Percentiles rank a stretch among this genome's conserved stretches.
Evolutionary conservation across 2,113 vertebrate genomes (phyloP).

Genomic region (Forbesichthys agassizii): DNA sequence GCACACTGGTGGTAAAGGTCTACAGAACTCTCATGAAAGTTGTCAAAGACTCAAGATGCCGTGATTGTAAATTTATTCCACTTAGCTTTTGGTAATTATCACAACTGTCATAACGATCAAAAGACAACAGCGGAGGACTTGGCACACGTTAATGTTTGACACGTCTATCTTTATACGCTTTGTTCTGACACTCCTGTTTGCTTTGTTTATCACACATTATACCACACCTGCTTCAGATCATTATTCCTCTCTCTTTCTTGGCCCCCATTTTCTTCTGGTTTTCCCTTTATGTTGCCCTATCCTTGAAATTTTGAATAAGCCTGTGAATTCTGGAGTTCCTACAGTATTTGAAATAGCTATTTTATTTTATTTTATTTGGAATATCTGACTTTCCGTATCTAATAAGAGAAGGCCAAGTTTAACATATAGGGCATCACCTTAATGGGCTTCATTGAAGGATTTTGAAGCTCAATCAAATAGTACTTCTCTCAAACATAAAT

Average conservation of each 20-base stretch:
- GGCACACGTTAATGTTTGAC: slow-evolving; percentile 53
- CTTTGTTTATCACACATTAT: slow-evolving; percentile 60
- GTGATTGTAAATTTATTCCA: slow-evolving; percentile 49
- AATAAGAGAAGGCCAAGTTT: too few relatives aligned
- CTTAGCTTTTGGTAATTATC: slow-evolving; percentile 66
- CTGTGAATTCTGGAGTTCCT: too few relatives aligned
- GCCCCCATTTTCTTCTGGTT: background rate
- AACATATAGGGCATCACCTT: too few relatives aligned
- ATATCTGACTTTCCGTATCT: too few relatives aligned
- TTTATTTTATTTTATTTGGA: too few relatives aligned
- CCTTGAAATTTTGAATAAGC: slow-evolving; percentile 44
- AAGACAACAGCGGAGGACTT: slow-evolving; percentile 65
- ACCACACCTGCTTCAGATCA: slow-evolving; percentile 57
- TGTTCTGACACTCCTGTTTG: slow-evolving; percentile 54
- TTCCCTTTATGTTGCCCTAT: slow-evolving; percentile 9
- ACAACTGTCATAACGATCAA: slow-evolving; percentile 70
- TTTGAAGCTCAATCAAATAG: too few relatives aligned
- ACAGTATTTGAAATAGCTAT: too few relatives aligned
- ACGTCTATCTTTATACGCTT: slow-evolving; percentile 63
- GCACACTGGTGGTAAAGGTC: slow-evolving; percentile 17
- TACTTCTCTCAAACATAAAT: too few relatives aligned
- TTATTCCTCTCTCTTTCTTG: slow-evolving; percentile 39
- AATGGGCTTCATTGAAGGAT: too few relatives aligned
- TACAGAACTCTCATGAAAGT: slow-evolving; percentile 27
- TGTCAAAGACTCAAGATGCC: slow-evolving; percentile 56